Evolutionary conservation across 2,797 vertebrate genomes (phyloP).

Genomic region (Brotogeris chrysoptera): DNA sequence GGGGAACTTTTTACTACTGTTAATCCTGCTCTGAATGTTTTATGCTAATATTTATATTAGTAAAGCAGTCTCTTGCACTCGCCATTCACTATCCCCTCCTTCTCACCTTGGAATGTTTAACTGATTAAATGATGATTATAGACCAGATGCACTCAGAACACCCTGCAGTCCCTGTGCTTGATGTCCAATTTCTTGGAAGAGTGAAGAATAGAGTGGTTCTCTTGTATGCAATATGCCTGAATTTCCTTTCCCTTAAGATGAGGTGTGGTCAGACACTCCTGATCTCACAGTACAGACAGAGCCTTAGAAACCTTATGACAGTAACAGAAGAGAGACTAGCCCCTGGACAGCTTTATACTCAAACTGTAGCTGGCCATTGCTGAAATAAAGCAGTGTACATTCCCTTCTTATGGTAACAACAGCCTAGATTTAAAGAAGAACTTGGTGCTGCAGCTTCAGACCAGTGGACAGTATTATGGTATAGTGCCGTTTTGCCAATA

Average conservation of each 20-base stretch:
- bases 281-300: not conserved
- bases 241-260: not conserved
- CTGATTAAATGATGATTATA: not conserved
- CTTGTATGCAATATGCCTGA: not conserved
- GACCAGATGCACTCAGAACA: not conserved
- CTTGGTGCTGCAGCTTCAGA: not conserved
- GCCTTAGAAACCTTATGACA: not conserved
- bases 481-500: not conserved
- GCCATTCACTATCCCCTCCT: not conserved
- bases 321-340: not conserved
- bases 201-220: not conserved
- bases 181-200: not conserved
- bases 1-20: not conserved
- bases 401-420: not conserved
- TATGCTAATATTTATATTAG: not conserved
- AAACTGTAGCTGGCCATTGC: not conserved
- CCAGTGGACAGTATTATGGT: not conserved
- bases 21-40: not conserved
- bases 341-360: not conserved
- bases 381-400: not conserved
- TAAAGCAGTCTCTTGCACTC: not conserved
- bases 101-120: not conserved
- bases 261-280: not conserved
- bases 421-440: not conserved
- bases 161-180: not conserved